Evolutionary conservation across 2,113 vertebrate genomes (phyloP).

Genomic region (Antechinus stuartii): DNA sequence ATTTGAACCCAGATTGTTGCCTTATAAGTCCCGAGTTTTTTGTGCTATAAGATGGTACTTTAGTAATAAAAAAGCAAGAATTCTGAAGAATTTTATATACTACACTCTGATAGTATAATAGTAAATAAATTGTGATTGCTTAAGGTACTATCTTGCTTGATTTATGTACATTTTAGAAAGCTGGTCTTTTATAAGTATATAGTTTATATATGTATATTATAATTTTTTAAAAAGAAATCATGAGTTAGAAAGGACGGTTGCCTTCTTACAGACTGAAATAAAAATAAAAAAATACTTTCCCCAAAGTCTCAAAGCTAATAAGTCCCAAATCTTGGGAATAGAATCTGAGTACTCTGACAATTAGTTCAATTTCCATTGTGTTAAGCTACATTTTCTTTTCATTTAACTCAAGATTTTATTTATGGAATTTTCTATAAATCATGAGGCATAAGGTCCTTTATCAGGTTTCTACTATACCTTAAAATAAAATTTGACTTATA

Average conservation of each 20-base stretch:
- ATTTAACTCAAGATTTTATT: background rate
- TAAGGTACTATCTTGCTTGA: background rate
- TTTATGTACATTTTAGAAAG: slow-evolving; percentile 7
- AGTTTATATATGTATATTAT: background rate
- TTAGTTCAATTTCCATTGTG: background rate
- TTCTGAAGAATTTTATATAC: slow-evolving; percentile 2
- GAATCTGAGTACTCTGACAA: background rate
- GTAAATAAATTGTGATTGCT: background rate
- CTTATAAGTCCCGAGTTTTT: background rate
- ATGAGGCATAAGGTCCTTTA: background rate
- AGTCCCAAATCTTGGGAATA: background rate
- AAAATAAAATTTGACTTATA: background rate
- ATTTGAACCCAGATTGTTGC: background rate
- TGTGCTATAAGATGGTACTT: background rate
- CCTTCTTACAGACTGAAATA: background rate
- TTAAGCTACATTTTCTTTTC: background rate
- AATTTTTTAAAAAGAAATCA: background rate
- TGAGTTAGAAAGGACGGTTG: background rate
- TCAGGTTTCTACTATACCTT: background rate
- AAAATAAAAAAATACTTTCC: background rate
- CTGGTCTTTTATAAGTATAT: background rate
- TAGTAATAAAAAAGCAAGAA: slow-evolving; percentile 13
- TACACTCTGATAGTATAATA: background rate
- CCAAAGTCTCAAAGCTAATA: background rate
- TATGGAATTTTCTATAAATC: slow-evolving; percentile 13